Evolutionary conservation across 2,888 invertebrate species (phyloP), one percentile per base, ranked within the genome.

Genomic region (Ischnus inquisitorius): DNA sequence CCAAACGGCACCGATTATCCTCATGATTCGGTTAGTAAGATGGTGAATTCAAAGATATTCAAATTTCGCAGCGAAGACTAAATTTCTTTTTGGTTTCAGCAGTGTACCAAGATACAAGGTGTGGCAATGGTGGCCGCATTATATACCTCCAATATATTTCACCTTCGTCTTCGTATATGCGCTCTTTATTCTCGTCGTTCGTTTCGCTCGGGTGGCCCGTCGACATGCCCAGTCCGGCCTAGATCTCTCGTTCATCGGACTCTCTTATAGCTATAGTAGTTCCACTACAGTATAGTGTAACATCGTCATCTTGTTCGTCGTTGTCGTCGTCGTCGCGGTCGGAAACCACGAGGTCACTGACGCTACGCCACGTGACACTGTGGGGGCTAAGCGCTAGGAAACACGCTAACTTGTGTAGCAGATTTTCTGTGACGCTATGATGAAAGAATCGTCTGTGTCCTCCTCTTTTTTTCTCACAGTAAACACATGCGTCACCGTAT

Each of bases 331-430:
- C 46, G 57, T 79, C 79, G 83, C 83, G 74, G 48, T 75, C 74
- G 68, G 60, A 72, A 72, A 83, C 39, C 83, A 41, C 80, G 84
- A 84, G 84, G 84, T 84, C 84, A 84, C 84, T 84, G 80, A 84
- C 84, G 84, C 65, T 62, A n/a, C 43, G 72, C 71, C 77, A 79
- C 80, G 79, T 80, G 80, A 83, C 79, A 71, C 67, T 46, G 72
- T 43, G 41, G 46, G 62, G 62, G 57, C 57, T 57, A 57, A 57
- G 57, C 57, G 14, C 25, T 41, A 54, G 14, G 60, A 46, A 62
- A 57, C 43, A 46, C 72, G 60, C 72, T 41, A 74, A 60, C 72
- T 74, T 34, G 46, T 60, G 72, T 46, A 46, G 25, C 72, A 62
- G 62, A 60, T 74, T 62, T 62, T 43, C 72, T 46, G 43, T 62